Evolutionary conservation across 2,888 invertebrate genomes (phyloP), one percentile per base, ranked within the genome.

Genomic region (Theretra japonica): DNA sequence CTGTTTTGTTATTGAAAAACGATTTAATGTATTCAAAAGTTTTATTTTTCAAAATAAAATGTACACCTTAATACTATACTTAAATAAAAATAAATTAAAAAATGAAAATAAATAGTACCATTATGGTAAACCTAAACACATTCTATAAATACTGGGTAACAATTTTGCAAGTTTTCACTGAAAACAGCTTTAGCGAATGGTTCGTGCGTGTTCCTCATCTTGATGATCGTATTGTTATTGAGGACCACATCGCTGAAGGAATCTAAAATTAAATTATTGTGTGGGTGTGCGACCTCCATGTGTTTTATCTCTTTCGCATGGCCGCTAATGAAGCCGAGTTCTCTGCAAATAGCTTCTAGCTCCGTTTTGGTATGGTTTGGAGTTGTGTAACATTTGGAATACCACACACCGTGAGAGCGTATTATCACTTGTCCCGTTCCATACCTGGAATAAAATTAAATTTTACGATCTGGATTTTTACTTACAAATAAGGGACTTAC

Each of bases 351-450:
- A 19, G 93, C 88, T 79, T 96, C 95, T 3, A 96, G 85, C 70
- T 95, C 93, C 0, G 88, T 84, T 65, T 93, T 95, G 0, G 96
- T 95, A 72, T 95, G 93, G 11, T 89, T 90, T 60, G 88, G 84
- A 68, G 93, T 93, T 19, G 95, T 86, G 77, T 96, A 96, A 82
- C 97, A 97, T 82, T 96, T 96, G 0, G 96, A 94, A 77, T 96
- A 96, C 97, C 97, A 97, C 11, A 96, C 90, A 19, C 97, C 97
- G 75, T 95, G 96, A 0, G 95, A 95, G 65, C 95, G 95, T 6
- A 95, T 91, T 69, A 96, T 92, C 0, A 97, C 95, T 90, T 97
- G 96, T 0, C 97, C 97, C 19, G 92, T 95, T n/a, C 95, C 95
- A 17, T 89, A 83, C 69, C 95, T 95, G 88, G 53, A 86, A 74